These are phyloP conservation scores for Tipula unca DNA, from an alignment of 2,888 invertebrate genomes.

Conservation along the genomic window DNA sequence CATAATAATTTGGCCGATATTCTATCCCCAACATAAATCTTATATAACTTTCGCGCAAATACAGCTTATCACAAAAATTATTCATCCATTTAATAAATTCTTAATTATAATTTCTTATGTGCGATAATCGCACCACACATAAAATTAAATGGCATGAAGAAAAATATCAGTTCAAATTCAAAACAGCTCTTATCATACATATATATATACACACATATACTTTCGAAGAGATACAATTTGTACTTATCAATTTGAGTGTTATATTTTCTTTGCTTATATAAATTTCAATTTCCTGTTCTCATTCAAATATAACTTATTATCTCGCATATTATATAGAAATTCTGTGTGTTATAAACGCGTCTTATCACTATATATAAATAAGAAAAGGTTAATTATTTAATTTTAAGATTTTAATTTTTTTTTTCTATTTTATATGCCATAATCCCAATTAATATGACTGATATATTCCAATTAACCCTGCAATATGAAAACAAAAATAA, in stretches of 20 bases:
- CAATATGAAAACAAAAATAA: background rate
- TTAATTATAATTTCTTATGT: background rate
- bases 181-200: background rate
- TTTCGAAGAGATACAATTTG: background rate
- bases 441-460: conserved; percentile 14
- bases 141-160: background rate
- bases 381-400: background rate
- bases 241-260: background rate
- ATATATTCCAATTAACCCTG: conserved; percentile 14
- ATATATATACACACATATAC: background rate
- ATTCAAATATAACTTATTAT: background rate
- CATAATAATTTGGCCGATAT: background rate
- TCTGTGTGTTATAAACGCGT: background rate
- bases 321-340: no score
- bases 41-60: background rate
- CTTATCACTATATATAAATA: background rate
- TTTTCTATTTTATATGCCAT: background rate
- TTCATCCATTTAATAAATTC: background rate
- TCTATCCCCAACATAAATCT: background rate
- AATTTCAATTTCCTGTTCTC: background rate
- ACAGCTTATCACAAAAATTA: background rate
- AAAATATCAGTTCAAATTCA: background rate
- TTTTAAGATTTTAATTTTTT: background rate
- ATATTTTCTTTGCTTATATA: background rate
- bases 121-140: background rate